Evolutionary conservation across 1,140 invertebrate species (phyloP), one percentile per base, ranked within the genome.

Genomic region (Bombus picipes): DNA sequence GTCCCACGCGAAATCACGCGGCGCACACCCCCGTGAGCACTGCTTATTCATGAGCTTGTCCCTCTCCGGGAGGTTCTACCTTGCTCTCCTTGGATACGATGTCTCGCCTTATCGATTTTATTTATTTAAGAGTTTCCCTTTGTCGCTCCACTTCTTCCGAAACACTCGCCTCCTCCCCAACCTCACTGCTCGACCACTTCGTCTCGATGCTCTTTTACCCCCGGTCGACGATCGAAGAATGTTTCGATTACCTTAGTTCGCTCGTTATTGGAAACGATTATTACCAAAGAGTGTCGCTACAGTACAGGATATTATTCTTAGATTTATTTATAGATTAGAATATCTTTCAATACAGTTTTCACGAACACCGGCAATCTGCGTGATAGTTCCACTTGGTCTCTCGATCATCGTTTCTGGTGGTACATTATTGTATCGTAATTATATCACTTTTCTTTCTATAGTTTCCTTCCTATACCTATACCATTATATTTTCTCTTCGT

Each of bases 1-100:
- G 93, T 94, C 92, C 92, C 93, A 92, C 93, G 94, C 92, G 93
- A 94, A 95, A 95, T 94, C 94, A 94, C 93, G 93, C 92, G 91
- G 90, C 91, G 90, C 89, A 90, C 89, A 91, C 89, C 89, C 89
- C 89, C 88, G 91, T 90, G 91, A 91, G 87, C 91, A 89, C 91
- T 92, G 92, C 89, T 94, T 94, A 94, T 94, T 94, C 94, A 94
- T 94, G 93, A 94, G 92, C 80, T 9, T 91, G 89, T 86, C 83
- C 91, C 90, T 92, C 86, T 89, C 83, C 78, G 84, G 74, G 53
- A 71, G 83, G 62, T 82, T 83, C 82, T 83, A 87, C 81, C 85
- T 86, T 84, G 70, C 76, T 73, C 81, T 77, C 81, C 85, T 86
- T 68, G 78, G 85, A 83, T 79, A 86, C 89, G 72, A 89, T 90